Evolutionary conservation across 2,113 vertebrate genomes (phyloP), one percentile per base, ranked within the genome.

Genomic region (Diadophis punctatus): DNA sequence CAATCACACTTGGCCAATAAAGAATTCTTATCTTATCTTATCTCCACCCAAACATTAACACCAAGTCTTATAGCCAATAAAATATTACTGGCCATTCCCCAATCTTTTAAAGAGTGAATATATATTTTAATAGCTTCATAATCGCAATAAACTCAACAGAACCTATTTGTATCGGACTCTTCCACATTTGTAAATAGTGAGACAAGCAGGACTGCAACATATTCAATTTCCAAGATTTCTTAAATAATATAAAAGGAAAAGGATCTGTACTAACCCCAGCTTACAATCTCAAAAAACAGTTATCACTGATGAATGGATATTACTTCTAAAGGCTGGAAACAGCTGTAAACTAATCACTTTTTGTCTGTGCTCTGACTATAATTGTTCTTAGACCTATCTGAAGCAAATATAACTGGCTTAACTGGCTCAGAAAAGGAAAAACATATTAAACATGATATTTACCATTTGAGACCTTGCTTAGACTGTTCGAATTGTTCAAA

Each of bases 381-480:
- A 68, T n/a, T 55, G 55, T 2, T n/a, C 6, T 89, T 30, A 63
- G 43, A 89, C 9, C 46, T 86, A 85, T 80, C 2, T 49, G 39
- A 22, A 80, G 60, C 55, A 43, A 88, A 93, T 46, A 88, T n/a
- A 34, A 55, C n/a, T 58, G 46, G 8, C 3, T 52, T 60, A 48
- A 20, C 1, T 46, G 46, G 5, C 0, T 39, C 51, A 58, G 0
- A 22, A 4, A 52, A 52, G 1, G 43, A 0, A 88, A 49, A 49
- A 7, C 12, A 0, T 10, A 11, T 63, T 63, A 86, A 25, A 27
- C 0, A 4, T 46, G 0, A 43, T n/a, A n/a, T 56, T 68, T 95
- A 97, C 96, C 96, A 95, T 91, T 93, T 46, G 74, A 89, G 4
- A 46, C 11, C 58, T 92, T 53, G 90, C 89, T 0, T 1, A 74